Percentiles rank a stretch among this genome's conserved stretches.
phyloP scores from a whole-genome alignment of 1,140 invertebrate species.

The Drosophila sechellia region DNA sequence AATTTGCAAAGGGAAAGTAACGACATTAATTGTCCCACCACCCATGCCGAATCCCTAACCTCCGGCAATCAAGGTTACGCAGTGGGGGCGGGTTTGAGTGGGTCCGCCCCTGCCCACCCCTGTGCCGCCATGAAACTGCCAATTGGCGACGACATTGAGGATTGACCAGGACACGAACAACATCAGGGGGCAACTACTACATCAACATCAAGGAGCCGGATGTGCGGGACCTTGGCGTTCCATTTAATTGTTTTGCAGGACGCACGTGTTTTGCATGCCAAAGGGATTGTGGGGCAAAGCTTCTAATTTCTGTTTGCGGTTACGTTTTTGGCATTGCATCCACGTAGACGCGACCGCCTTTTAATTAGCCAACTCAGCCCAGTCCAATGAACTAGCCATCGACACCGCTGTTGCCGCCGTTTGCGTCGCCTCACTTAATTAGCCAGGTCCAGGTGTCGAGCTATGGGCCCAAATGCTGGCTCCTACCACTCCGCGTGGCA shows the following conservation, averaged over 20 bases:
- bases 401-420: conserved; percentile 35
- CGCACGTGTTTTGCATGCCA: conserved; percentile 72
- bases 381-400: conserved; percentile 37
- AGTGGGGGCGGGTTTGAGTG: conserved; percentile 23
- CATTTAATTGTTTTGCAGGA: conserved; percentile 70
- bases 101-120: not conserved
- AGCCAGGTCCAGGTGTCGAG: conserved; percentile 37
- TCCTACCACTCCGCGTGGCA: conserved; percentile 11
- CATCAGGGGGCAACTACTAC: not conserved
- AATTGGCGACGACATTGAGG: conserved; percentile 48
- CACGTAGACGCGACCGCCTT: conserved; percentile 69
- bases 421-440: conserved; percentile 54
- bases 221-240: conserved; percentile 38
- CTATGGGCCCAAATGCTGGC: conserved; percentile 13
- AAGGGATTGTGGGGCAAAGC: conserved; percentile 23
- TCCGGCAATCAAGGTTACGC: conserved; percentile 42
- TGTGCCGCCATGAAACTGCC: not conserved
- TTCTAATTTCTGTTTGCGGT: conserved; percentile 63
- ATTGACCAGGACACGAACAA: conserved; percentile 38
- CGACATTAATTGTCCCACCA: conserved; percentile 64
- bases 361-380: conserved; percentile 64
- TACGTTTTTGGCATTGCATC: conserved; percentile 60
- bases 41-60: conserved; percentile 19
- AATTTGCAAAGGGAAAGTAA: conserved; percentile 58
- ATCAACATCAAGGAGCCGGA: conserved; percentile 40